Evolutionary conservation across 35 echinoderm and acorn worm species (phyloP), one percentile per base, ranked within the genome.

Genomic region (Lytechinus variegatus): DNA sequence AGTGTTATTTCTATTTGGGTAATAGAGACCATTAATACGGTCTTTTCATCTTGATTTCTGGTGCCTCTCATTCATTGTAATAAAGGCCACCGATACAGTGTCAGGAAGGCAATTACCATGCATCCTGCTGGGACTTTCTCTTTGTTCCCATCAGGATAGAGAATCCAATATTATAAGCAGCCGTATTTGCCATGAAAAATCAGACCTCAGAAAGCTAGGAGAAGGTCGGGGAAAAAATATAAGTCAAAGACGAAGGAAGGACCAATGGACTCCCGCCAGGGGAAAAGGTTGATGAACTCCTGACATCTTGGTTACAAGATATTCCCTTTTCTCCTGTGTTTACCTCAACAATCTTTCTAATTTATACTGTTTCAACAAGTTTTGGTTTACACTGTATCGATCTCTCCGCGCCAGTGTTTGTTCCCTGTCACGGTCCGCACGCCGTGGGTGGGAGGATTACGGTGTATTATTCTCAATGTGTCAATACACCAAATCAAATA

Each of bases 291-390:
- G 66, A 79, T 79, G 66, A 79, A 79, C 66, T 79, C 66, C 66
- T 79, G 66, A 79, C 66, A 79, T 79, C 66, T 79, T 79, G 16
- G 66, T 79, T 79, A 79, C 19, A 6, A 79, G 66, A 79, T 79
- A 14, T 79, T 79, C 66, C 66, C 66, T 79, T 24, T 79, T 90
- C n/a, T n/a, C 88, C n/a, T 10, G 16, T 90, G 88, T 90, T 90
- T 90, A 90, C 88, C 52, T 10, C 29, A 54, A 90, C 88, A 90
- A 90, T 90, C 9, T 54, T 28, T 90, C 88, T 90, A 90, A 90
- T 90, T 90, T 90, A 90, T 90, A 90, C 88, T 90, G 88, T 90
- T 90, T 90, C 88, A 90, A 90, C 88, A 90, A 90, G 88, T 90
- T 90, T 90, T 90, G 88, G 88, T 54, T 44, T 90, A 90, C 88